These are phyloP conservation scores for Ammospiza caudacuta DNA, from an alignment of 2,113 vertebrate species.

Conservation along the genomic window DNA sequence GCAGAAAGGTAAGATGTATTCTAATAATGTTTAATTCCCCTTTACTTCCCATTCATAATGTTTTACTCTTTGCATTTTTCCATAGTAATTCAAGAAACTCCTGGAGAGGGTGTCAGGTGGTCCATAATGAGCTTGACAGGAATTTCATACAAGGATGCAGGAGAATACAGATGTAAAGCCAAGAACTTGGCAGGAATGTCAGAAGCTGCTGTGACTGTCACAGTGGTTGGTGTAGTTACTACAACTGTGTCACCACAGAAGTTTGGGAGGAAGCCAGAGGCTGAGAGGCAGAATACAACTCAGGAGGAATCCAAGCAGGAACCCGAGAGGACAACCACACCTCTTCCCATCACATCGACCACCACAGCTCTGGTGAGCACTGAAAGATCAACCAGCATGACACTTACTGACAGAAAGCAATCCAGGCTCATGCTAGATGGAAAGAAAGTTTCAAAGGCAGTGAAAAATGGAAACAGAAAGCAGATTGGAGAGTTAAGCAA, in stretches of 20 bases:
- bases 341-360: not conserved
- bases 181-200: constrained; percentile 90
- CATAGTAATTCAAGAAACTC: constrained; percentile 93
- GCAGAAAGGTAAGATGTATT: not conserved
- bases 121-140: constrained; percentile 93
- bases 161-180: constrained; percentile 91
- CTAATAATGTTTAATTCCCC: not conserved
- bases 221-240: constrained; percentile 78
- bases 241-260: constrained; percentile 69
- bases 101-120: constrained; percentile 89
- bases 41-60: not conserved
- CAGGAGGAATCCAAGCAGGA: constrained; percentile 36
- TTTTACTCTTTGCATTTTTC: constrained; percentile 41
- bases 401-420: not conserved
- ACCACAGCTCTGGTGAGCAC: not conserved
- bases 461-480: constrained; percentile 60
- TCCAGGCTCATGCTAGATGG: constrained; percentile 49
- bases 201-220: constrained; percentile 85
- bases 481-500: constrained; percentile 68
- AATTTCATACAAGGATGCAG: constrained; percentile 86
- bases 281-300: constrained; percentile 30
- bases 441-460: constrained; percentile 66
- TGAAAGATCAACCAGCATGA: not conserved
- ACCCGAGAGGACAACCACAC: not conserved
- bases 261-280: constrained; percentile 50